A percentile compares a stretch with the other conserved stretches of the same genome.
Conservation (phyloP, 2,888 invertebrate genomes). For the Danaus chrysippus region DNA sequence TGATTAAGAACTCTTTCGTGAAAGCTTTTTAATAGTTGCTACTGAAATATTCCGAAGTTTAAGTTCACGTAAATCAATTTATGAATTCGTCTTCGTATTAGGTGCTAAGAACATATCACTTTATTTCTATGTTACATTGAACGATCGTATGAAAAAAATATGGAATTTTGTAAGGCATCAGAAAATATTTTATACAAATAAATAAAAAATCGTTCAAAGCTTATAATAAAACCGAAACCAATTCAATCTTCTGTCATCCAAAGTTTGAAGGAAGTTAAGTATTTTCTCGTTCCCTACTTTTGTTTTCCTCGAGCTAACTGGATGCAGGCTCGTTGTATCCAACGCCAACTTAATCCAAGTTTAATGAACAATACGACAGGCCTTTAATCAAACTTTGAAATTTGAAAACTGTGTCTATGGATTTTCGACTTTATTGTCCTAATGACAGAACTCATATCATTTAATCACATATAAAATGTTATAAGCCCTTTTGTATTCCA, state of each 20-base stretch:
- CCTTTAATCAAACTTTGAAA: conserved; percentile 79
- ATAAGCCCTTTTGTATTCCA: conserved; percentile 39
- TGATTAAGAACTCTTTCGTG: too few species aligned
- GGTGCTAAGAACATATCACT: too few species aligned
- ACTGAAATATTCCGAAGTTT: too few species aligned
- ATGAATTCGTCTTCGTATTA: too few species aligned
- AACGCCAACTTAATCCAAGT: conserved; percentile 79
- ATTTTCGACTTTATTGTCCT: conserved; percentile 42
- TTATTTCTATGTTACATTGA: too few species aligned
- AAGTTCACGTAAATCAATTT: too few species aligned
- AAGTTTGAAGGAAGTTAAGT: conserved; percentile 56
- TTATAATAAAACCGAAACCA: conserved; percentile 2
- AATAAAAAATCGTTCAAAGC: not conserved
- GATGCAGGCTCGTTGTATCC: conserved; percentile 76
- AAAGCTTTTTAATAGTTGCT: too few species aligned
- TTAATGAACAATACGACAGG: conserved; percentile 80
- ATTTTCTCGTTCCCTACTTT: conserved; percentile 42
- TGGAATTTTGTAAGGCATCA: too few species aligned
- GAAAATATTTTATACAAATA: too few species aligned
- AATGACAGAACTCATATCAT: conserved; percentile 36
- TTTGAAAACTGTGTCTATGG: conserved; percentile 47
- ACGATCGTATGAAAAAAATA: too few species aligned
- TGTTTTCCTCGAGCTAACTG: conserved; percentile 77
- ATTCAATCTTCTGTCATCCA: conserved; percentile 32
- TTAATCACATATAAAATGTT: conserved; percentile 19